Evolutionary conservation across 1,140 invertebrate species (phyloP).

Genomic region (Metopolophium dirhodum): DNA sequence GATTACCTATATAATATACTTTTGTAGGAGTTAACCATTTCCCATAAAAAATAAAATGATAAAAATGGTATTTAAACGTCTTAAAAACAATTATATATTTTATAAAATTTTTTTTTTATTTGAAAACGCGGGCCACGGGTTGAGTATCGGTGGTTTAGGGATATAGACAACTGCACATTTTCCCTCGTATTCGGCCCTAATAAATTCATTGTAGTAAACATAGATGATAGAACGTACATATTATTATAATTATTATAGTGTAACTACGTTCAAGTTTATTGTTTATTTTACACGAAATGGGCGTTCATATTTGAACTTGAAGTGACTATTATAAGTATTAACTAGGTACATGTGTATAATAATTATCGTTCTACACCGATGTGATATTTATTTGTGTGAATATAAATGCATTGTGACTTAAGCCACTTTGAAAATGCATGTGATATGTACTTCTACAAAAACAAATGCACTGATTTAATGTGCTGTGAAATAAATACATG

Average conservation of each 20-base stretch:
- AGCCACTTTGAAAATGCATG: not conserved
- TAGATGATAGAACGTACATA: not conserved
- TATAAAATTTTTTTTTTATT: no score
- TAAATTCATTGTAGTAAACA: not conserved
- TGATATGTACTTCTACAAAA: not conserved
- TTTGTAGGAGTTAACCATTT: no score
- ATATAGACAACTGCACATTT: not conserved
- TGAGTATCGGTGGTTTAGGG: not conserved
- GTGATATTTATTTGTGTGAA: slow-evolving; percentile 12
- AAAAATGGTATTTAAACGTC: no score
- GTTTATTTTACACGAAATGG: not conserved
- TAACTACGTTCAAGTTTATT: not conserved
- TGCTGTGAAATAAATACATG: not conserved
- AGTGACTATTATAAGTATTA: not conserved
- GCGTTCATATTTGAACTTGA: not conserved
- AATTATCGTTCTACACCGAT: not conserved
- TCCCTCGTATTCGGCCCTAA: not conserved
- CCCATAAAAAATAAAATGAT: no score
- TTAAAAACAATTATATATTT: no score
- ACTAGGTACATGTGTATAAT: not conserved
- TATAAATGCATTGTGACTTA: not conserved
- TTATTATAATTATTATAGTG: not conserved
- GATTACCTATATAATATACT: no score
- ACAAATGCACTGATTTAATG: not conserved
- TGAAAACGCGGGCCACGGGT: no score